Evolutionary conservation across 2,888 invertebrate species (phyloP).

Genomic region (Endomychus coccineus): DNA sequence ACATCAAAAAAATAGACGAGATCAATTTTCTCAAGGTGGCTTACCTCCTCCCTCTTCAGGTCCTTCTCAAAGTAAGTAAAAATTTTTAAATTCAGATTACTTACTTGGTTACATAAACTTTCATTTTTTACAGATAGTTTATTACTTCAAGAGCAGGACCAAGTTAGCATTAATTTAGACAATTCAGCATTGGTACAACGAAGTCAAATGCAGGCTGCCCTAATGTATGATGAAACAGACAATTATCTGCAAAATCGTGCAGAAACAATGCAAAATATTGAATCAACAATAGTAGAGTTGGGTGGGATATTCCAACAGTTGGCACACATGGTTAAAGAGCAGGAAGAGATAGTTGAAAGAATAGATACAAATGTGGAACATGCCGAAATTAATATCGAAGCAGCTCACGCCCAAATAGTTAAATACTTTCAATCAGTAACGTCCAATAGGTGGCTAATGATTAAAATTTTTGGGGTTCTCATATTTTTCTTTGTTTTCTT

Average conservation of each 20-base stretch:
- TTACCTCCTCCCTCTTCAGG: constrained; percentile 55
- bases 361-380: constrained; percentile 97
- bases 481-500: constrained; percentile 99
- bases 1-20: constrained; percentile 86
- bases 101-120: constrained; percentile 3
- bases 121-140: constrained; percentile 37
- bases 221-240: constrained; percentile 80
- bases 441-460: constrained; percentile 97
- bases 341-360: constrained; percentile 96
- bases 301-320: constrained; percentile 97
- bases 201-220: constrained; percentile 57
- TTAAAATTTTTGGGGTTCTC: constrained; percentile 96
- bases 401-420: constrained; percentile 93
- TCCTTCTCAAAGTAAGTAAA: constrained; percentile 43
- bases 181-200: constrained; percentile 43
- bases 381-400: constrained; percentile 93
- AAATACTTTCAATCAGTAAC: constrained; percentile 97
- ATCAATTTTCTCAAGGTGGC: constrained; percentile 77
- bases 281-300: constrained; percentile 96
- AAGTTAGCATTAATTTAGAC: constrained; percentile 82
- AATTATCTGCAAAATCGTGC: constrained; percentile 87
- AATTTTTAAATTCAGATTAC: not conserved
- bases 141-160: constrained; percentile 56
- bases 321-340: constrained; percentile 96
- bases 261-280: constrained; percentile 98